Conservation (phyloP, 1,140 invertebrate genomes). For the Paraescarpia echinospica region DNA sequence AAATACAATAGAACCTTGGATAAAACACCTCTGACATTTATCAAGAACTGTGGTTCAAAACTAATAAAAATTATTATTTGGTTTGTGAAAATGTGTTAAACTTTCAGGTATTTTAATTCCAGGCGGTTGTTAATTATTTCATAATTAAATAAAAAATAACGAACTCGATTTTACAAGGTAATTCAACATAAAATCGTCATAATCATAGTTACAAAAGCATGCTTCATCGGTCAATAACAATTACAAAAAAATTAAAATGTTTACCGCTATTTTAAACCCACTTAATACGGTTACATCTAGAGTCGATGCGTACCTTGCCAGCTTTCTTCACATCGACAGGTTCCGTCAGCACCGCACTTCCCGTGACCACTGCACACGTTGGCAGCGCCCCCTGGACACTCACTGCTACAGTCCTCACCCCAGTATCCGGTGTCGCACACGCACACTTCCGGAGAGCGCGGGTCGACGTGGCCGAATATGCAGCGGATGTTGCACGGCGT, state of each 20-base stretch:
- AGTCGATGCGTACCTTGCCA: conserved; percentile 23
- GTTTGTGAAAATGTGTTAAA: too few species aligned
- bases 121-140: too few species aligned
- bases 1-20: not conserved
- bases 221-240: not conserved
- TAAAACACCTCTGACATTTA: not conserved
- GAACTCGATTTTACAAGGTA: not conserved
- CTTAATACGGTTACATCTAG: not conserved
- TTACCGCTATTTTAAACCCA: not conserved
- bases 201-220: not conserved
- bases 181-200: not conserved
- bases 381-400: conserved; percentile 32
- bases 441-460: conserved; percentile 24
- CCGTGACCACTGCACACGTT: conserved; percentile 34
- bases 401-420: conserved; percentile 31
- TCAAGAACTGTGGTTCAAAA: too few species aligned
- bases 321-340: conserved; percentile 33
- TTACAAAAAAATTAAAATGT: not conserved
- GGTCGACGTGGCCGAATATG: conserved; percentile 34
- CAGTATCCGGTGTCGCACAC: conserved; percentile 35
- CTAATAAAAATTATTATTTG: too few species aligned
- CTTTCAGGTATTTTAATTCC: too few species aligned
- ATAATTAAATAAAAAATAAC: too few species aligned
- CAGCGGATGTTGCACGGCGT: conserved; percentile 22
- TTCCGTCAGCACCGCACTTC: conserved; percentile 32